Base-by-base conservation (phyloP, 2,888 invertebrate species). In the Criorhina ranunculi region DNA sequence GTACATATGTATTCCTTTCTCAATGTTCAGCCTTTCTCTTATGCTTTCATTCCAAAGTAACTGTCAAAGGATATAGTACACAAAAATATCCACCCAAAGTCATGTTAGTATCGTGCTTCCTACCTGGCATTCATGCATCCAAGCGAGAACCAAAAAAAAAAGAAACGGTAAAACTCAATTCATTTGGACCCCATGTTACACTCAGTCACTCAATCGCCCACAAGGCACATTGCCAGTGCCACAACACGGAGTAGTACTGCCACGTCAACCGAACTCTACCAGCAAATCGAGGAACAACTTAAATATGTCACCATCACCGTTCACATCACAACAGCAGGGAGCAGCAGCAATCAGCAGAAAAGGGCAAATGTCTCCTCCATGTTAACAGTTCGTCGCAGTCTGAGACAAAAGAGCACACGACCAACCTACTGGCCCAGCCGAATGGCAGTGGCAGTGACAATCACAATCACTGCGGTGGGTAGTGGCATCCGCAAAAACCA, bases 281-380 rank as follows among this genome's bases (percentile, higher is more conserved):
- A 57, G 49, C 15, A 59, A 55, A 79, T 79, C 72, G 72, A 59
- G 57, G 72, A 66, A 73, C 72, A 79, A 60, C 73, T 67, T 40
- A 62, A 78, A 83, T 78, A 78, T 78, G 66, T 67, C 67, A 83
- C 67, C 73, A 60, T 67, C 67, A 83, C 67, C 73, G 35, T 35
- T 35, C 37, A 9, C 62, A 24, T 70, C 49, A 24, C 40, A 42
- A 40, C 11, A 44, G 53, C 15, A 33, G 35, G 17, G 53, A 46
- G 46, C 37, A 76, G 17, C 60, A 55, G 46, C 37, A 76, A 57
- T 57, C 78, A 46, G 37, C 29, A 66, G 67, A 73, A 67, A 73
- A 73, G 72, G 49, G 46, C 67, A 83, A 83, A 73, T 67, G 69
- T 67, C 55, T 78, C 55, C 17, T 33, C 72, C 44, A 55, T 78